phyloP scores from a whole-genome alignment of 2,888 invertebrate species.

The Limnephilus lunatus region DNA sequence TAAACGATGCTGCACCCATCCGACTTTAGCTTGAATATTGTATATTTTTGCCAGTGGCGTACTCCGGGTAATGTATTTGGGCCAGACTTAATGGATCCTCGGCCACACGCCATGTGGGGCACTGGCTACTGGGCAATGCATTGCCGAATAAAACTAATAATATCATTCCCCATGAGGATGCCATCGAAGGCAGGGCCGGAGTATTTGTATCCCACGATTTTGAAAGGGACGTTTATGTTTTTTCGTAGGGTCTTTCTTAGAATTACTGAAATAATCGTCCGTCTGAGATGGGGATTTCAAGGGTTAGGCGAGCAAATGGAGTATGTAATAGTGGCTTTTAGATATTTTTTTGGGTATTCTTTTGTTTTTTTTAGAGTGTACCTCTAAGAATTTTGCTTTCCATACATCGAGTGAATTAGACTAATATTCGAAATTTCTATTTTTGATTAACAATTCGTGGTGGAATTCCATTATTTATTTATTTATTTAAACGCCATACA shows the following conservation, averaged over 20 bases:
- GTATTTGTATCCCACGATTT: neutral
- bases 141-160: conserved; percentile 28
- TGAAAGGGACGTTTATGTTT: neutral
- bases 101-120: conserved; percentile 15
- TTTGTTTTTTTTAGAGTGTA: no score
- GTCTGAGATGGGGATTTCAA: neutral
- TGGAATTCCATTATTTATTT: no score
- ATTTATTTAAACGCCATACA: no score
- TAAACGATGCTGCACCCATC: neutral
- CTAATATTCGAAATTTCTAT: no score
- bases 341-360: neutral
- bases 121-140: neutral
- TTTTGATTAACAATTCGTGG: no score
- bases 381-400: no score
- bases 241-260: neutral
- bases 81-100: neutral
- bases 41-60: neutral
- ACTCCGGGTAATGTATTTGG: neutral
- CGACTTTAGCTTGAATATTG: neutral
- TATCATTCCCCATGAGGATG: conserved; percentile 3
- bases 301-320: neutral
- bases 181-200: neutral
- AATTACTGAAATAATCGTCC: neutral
- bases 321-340: neutral
- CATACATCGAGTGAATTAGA: no score